Evolutionary conservation across 2,797 vertebrate genomes (phyloP).

Genomic region (Clarias fuscus): DNA sequence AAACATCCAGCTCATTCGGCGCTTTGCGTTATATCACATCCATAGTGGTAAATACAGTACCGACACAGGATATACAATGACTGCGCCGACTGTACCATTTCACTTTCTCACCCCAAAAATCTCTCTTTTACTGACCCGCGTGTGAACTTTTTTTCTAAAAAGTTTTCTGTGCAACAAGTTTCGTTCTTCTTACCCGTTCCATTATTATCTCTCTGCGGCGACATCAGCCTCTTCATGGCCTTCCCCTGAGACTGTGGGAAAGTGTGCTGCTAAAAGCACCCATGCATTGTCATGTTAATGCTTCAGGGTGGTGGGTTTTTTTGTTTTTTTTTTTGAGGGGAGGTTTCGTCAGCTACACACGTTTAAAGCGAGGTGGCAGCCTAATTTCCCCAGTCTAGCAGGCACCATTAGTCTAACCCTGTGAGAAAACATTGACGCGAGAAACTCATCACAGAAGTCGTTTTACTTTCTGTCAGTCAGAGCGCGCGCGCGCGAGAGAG

Average conservation of each 20-base stretch:
- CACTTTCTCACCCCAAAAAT: not conserved
- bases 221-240: not conserved
- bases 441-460: not conserved
- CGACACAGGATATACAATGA: not conserved
- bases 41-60: not conserved
- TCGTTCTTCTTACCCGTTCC: conserved; percentile 21
- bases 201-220: not conserved
- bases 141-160: not conserved
- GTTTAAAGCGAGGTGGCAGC: conserved; percentile 52
- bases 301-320: conserved; percentile 49
- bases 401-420: conserved; percentile 8
- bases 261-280: conserved; percentile 58
- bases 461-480: not conserved
- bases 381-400: conserved; percentile 21
- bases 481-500: not conserved
- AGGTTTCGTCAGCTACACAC: conserved; percentile 43
- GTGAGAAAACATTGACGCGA: not conserved
- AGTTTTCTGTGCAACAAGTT: conserved; percentile 3
- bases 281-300: conserved; percentile 66
- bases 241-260: conserved; percentile 63
- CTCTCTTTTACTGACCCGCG: not conserved
- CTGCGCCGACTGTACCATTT: not conserved
- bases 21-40: not conserved
- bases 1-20: not conserved
- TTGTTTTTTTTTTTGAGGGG: conserved; percentile 31